Base-by-base conservation (phyloP, 2,797 vertebrate genomes). In the Anguilla anguilla region DNA sequence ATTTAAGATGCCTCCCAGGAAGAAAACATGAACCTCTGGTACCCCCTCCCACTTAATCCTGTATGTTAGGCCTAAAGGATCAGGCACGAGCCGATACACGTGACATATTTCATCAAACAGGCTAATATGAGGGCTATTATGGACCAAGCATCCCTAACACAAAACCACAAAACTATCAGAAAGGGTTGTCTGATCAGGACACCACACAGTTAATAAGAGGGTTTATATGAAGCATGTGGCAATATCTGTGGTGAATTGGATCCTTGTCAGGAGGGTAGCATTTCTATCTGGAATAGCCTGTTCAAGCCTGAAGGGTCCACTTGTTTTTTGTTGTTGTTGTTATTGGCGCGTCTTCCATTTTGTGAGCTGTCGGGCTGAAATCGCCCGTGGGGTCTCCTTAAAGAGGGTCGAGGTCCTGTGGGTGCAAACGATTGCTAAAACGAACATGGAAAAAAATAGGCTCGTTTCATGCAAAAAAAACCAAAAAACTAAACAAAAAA, bases 341-440 rank as follows among this genome's bases (percentile, higher is more conserved):
- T 92, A 57, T 69, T 89, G 85, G 89, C 90, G 57, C 90, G 89
- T 90, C 91, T 92, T 90, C 87, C 90, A 92, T 91, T 91, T 74
- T 85, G 88, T 93, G 90, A 91, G 91, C 88, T 92, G 90, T 90
- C 90, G 88, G 22, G 85, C 88, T 84, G 88, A 83, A 88, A 89
- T 13, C 10, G 35, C 57, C 55, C 2, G 10, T 31, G 46, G 87
- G 5, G 31, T n/a, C 53, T 22, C 67, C 51, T 28, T 92, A 93
- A 92, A 89, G 88, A 91, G 67, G 51, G 72, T 19, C 28, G 6
- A n/a, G n/a, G 28, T 10, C n/a, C 28, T 15, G 28, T 1, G 72
- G 67, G 69, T 17, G 35, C 35, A 59, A 86, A 86, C 11, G 6
- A 61, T 53, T 22, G 53, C 79, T 49, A 13, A 57, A 67, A 67